Evolutionary conservation across 2,113 vertebrate species (phyloP), one percentile per base, ranked within the genome.

Genomic region (Podarcis cretensis): DNA sequence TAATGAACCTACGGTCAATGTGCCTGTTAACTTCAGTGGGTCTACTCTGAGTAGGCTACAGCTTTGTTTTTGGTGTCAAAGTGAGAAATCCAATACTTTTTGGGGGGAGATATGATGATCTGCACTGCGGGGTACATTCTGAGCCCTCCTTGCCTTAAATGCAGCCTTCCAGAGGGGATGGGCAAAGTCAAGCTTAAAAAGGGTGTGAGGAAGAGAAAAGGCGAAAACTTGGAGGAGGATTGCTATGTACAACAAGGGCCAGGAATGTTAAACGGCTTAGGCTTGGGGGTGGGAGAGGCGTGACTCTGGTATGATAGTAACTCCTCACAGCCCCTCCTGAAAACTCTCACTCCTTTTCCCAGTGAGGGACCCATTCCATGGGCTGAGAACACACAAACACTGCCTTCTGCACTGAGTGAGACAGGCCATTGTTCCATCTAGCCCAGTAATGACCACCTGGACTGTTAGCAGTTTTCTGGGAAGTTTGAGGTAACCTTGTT

Each of bases 281-380:
- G 30, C 37, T 68, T 68, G 81, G 81, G 59, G 65, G 43, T 40
- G 87, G n/a, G 69, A 81, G 74, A 74, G 54, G 84, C 27, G 35
- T 81, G 86, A 40, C 79, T 57, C 37, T 73, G 86, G 54, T 88
- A 81, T 81, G 65, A 59, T 71, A 43, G 37, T 30, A 88, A 25
- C 71, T 87, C 40, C 27, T 16, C 3, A 2, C 10, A 59, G 37
- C 48, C 75, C n/a, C 48, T 63, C 68, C 54, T 12, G 3, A 54
- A 1, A 18, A 37, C 27, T 32, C 40, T 32, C 87, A 43, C 71
- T 80, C 82, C 48, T 66, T 79, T 65, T 25, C 63, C 13, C 21
- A 63, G 69, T 27, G 7, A 87, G 30, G 21, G 37, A n/a, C 25
- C 37, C n/a, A n/a, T 85, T 63, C 59, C 16, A 6, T 6, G 54